Conservation (phyloP, 2,113 vertebrate species). For the Pterocles orientalis region DNA sequence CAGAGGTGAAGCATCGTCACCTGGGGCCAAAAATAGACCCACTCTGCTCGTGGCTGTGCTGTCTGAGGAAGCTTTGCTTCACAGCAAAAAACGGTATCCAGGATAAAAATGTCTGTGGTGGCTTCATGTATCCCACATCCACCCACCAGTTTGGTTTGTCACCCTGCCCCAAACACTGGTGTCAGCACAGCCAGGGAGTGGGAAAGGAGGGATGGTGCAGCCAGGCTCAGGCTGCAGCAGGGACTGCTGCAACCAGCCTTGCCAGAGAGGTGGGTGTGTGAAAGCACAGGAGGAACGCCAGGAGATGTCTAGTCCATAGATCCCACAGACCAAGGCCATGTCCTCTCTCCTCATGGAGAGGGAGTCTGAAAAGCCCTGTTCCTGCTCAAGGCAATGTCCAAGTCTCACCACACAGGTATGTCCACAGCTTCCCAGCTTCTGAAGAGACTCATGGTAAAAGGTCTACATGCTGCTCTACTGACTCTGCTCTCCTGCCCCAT, state of each 20-base stretch:
- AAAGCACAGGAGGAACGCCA: neutral
- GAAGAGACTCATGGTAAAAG: neutral
- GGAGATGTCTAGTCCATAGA: neutral
- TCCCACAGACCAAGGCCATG: neutral
- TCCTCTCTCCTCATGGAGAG: neutral
- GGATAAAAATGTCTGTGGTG: slow-evolving; percentile 8
- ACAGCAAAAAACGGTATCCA: neutral
- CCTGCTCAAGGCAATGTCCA: neutral
- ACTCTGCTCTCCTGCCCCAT: neutral
- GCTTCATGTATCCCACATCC: neutral
- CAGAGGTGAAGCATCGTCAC: accelerated
- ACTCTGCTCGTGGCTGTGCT: neutral
- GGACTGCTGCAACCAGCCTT: neutral
- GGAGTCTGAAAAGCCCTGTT: neutral
- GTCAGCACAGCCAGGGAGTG: neutral
- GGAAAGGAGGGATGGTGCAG: neutral
- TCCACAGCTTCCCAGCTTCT: neutral
- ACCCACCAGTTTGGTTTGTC: neutral
- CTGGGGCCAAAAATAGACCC: neutral
- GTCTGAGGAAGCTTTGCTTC: neutral
- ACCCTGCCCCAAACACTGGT: neutral
- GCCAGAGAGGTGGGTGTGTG: neutral
- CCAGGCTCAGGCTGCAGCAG: neutral
- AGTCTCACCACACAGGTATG: neutral
- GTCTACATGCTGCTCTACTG: neutral